A percentile compares a stretch with the other conserved stretches of the same genome.
These are phyloP conservation scores for Dasysyrphus albostriatus DNA, from an alignment of 2,888 invertebrate genomes.

Conservation along the genomic window DNA sequence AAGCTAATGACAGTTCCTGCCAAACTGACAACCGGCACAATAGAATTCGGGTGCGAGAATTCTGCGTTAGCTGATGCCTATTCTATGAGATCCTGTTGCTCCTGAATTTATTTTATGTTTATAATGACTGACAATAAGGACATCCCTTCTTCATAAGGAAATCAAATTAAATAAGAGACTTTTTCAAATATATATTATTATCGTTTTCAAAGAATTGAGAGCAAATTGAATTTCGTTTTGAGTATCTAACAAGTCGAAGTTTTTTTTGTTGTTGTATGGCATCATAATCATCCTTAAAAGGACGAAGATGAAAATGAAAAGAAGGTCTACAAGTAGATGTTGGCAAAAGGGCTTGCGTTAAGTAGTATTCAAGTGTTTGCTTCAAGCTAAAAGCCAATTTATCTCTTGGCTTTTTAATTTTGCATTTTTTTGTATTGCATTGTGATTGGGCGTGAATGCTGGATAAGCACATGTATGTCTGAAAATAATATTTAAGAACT, in stretches of 20 bases:
- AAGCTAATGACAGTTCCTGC: constrained; percentile 11
- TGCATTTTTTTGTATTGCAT: constrained; percentile 3
- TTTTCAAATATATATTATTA: constrained; percentile 42
- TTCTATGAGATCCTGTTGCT: constrained; percentile 1
- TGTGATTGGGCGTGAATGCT: not conserved
- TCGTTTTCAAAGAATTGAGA: constrained; percentile 19
- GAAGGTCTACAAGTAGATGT: constrained; percentile 35
- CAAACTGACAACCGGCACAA: not conserved
- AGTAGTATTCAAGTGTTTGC: constrained; percentile 42
- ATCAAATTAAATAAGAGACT: constrained; percentile 34
- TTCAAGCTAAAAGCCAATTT: constrained; percentile 37
- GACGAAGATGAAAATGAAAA: constrained; percentile 24
- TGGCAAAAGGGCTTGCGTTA: constrained; percentile 38
- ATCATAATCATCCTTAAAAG: constrained; percentile 13
- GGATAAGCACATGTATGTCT: not conserved
- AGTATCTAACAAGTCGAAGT: constrained; percentile 17
- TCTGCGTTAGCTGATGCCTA: not conserved
- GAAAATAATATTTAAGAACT: not conserved
- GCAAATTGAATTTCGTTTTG: constrained; percentile 35
- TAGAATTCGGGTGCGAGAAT: not conserved
- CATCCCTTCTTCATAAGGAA: constrained; percentile 23
- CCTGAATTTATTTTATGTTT: not conserved
- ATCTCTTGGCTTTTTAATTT: constrained; percentile 7
- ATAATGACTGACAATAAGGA: constrained; percentile 36
- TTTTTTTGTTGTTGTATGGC: constrained; percentile 17